Evolutionary conservation across 1,140 invertebrate genomes (phyloP), one percentile per base, ranked within the genome.

Genomic region (Atta texana): DNA sequence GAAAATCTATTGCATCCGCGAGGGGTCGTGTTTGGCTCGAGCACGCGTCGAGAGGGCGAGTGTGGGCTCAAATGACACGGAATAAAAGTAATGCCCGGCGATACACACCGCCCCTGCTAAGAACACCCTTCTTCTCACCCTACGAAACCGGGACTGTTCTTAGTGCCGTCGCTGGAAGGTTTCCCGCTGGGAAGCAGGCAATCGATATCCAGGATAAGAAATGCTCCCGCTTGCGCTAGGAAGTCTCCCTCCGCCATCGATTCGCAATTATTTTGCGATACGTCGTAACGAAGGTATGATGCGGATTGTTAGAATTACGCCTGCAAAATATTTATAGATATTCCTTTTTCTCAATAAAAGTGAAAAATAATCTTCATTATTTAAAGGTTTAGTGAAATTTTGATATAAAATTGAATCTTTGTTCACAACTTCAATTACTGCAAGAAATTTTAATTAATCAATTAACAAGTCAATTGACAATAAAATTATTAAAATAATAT

Each of bases 41-140:
- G 66, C 80, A 68, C 69, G 74, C 69, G 51, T 78, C 72, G 74
- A 90, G 87, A 88, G 87, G 90, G 88, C 87, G 90, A 93, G 91
- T 94, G 95, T 94, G 93, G 93, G 93, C 94, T 95, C 93, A 95
- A 95, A 95, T 95, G 95, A 95, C 94, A 95, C 95, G 94, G 94
- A 95, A 95, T 95, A 95, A 95, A 95, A 95, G 95, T 95, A 95
- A 95, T 94, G 94, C 92, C 84, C 90, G 89, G 86, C 88, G 90
- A 91, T 91, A 93, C 90, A 91, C 85, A 92, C 89, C 92, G 90
- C 87, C 89, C 92, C 85, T 87, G 80, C 91, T 71, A 88, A 92
- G 82, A 89, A 88, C 92, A 87, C 91, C 81, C 85, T 86, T 88
- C 85, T 90, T 91, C 85, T 90, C 88, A 51, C 82, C 82, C 80